Evolutionary conservation across 2,113 vertebrate genomes (phyloP).

Genomic region (Sander vitreus): DNA sequence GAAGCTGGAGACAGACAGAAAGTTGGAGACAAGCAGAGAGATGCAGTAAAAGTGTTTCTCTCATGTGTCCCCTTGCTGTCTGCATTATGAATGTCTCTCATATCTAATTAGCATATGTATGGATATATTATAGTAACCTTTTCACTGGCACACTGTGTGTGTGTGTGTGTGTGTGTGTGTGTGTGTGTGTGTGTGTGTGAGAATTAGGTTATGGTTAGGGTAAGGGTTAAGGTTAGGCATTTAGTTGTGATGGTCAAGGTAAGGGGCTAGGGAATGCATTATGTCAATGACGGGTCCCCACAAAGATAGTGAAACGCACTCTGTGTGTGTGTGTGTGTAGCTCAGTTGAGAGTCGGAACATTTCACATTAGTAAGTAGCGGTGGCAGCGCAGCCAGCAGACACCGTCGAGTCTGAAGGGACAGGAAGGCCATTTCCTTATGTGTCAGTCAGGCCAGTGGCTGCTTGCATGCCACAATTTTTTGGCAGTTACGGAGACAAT

Average conservation of each 20-base stretch:
- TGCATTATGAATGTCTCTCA: conserved; percentile 45
- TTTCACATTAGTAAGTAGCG: conserved; percentile 32
- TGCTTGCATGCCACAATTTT: conserved; percentile 26
- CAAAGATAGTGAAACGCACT: too few species aligned
- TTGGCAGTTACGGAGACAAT: conserved; percentile 44
- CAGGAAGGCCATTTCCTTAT: conserved; percentile 66
- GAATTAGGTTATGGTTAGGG: too few species aligned
- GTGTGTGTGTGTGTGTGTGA: background rate
- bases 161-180: conserved; percentile 11
- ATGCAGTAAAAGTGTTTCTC: conserved; percentile 1
- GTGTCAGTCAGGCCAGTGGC: conserved; percentile 36
- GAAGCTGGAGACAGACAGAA: background rate
- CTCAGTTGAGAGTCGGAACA: conserved; percentile 14
- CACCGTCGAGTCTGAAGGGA: conserved; percentile 35
- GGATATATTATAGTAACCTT: conserved; percentile 63
- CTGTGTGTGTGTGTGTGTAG: conserved; percentile 5
- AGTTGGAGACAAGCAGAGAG: background rate
- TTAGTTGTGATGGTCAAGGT: too few species aligned
- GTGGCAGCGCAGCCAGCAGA: conserved; percentile 40
- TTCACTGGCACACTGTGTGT: conserved; percentile 44
- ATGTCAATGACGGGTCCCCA: too few species aligned
- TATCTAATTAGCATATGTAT: conserved; percentile 58
- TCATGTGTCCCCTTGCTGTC: conserved; percentile 27
- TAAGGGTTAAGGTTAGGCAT: too few species aligned
- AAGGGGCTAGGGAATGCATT: too few species aligned